Conservation (phyloP, 2,888 invertebrate species). For the Unio pictorum region DNA sequence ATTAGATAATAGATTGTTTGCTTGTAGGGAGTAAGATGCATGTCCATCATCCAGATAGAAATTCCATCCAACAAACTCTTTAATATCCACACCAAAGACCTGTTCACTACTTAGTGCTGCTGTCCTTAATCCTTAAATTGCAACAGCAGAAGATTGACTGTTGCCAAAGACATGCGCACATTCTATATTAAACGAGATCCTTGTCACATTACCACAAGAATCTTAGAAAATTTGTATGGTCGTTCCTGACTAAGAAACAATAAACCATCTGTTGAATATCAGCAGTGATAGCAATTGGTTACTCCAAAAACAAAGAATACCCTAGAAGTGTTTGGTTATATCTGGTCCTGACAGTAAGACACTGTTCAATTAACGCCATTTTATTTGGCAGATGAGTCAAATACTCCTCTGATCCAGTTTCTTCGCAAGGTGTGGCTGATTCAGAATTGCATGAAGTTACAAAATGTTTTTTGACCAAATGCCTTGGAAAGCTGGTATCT, state of each 20-base stretch:
- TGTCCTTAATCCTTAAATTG: slow-evolving; percentile 24
- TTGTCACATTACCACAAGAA: slow-evolving; percentile 37
- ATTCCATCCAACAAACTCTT: slow-evolving; percentile 19
- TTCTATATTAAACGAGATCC: slow-evolving; percentile 28
- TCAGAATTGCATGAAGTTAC: too few relatives aligned
- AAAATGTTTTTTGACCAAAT: too few relatives aligned
- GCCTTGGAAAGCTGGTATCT: too few relatives aligned
- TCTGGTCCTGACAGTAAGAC: too few relatives aligned
- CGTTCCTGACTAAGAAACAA: slow-evolving; percentile 20
- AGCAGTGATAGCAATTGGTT: slow-evolving; percentile 18
- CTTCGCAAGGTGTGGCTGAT: too few relatives aligned
- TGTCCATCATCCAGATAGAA: slow-evolving; percentile 44
- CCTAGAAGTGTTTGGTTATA: slow-evolving; percentile 9
- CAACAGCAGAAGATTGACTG: slow-evolving; percentile 36
- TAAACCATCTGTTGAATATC: slow-evolving; percentile 41
- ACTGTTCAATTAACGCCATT: too few relatives aligned
- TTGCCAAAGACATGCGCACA: slow-evolving; percentile 43
- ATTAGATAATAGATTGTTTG: slow-evolving; percentile 23
- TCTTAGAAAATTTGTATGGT: slow-evolving; percentile 27
- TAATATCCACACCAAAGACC: slow-evolving; percentile 15
- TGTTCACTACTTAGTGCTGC: slow-evolving; percentile 6
- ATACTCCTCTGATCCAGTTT: too few relatives aligned
- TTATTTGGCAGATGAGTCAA: too few relatives aligned
- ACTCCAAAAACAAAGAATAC: slow-evolving; percentile 24
- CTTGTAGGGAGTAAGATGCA: slow-evolving; percentile 12